Evolutionary conservation across 2,797 vertebrate species (phyloP).

Genomic region (Sebastes minor): DNA sequence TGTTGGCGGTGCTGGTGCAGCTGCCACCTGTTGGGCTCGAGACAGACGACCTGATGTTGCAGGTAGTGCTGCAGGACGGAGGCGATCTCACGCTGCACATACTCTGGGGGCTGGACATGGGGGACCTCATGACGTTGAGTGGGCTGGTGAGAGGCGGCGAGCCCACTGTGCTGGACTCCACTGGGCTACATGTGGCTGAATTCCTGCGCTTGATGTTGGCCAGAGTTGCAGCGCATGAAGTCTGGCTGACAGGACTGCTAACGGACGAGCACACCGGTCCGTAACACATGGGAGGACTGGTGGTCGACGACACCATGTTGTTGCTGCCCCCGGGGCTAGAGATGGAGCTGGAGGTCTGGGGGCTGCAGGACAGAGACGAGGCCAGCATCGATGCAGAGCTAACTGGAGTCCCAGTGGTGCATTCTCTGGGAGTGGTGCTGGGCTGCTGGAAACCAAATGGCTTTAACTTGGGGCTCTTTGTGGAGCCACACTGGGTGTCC

Average conservation of each 20-base stretch:
- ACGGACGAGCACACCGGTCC: constrained; percentile 84
- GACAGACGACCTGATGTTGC: constrained; percentile 90
- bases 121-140: constrained; percentile 94
- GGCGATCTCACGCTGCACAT: constrained; percentile 94
- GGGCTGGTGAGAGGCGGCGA: constrained; percentile 96
- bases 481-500: constrained; percentile 76
- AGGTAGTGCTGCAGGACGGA: constrained; percentile 87
- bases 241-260: constrained; percentile 89
- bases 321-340: constrained; percentile 92
- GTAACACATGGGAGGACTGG: constrained; percentile 89
- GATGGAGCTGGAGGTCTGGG: constrained; percentile 88
- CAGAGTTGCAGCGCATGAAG: constrained; percentile 83
- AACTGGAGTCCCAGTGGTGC: constrained; percentile 83
- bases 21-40: constrained; percentile 90
- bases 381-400: constrained; percentile 85
- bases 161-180: constrained; percentile 89
- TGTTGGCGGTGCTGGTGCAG: constrained; percentile 79
- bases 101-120: constrained; percentile 94
- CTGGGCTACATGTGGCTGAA: constrained; percentile 92
- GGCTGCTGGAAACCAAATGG: constrained; percentile 83
- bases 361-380: constrained; percentile 87
- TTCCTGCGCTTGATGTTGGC: constrained; percentile 88
- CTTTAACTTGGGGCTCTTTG: constrained; percentile 81
- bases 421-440: constrained; percentile 82
- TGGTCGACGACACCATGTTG: constrained; percentile 92